These are phyloP conservation scores for Drosophila ohnishii DNA, from an alignment of 1,140 invertebrate species.

Conservation along the genomic window DNA sequence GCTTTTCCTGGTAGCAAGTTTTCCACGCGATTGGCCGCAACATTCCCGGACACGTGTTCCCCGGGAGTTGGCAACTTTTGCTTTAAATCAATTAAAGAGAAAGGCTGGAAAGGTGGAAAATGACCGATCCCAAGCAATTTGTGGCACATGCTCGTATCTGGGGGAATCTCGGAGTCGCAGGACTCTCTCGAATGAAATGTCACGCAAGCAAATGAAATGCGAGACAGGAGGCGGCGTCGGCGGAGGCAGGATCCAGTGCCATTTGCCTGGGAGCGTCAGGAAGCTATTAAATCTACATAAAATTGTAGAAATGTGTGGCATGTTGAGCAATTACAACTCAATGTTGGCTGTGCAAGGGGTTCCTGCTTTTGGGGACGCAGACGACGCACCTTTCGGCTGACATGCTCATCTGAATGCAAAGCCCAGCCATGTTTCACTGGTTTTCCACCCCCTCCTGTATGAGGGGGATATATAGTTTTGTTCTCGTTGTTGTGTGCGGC, in stretches of 20 bases:
- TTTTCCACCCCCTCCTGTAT: neutral
- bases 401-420: constrained; percentile 78
- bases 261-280: constrained; percentile 54
- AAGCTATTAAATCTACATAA: constrained; percentile 82
- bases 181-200: constrained; percentile 72
- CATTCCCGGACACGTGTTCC: constrained; percentile 39
- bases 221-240: constrained; percentile 46
- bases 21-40: constrained; percentile 55
- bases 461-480: constrained; percentile 42
- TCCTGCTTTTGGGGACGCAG: neutral
- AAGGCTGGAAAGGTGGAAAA: constrained; percentile 8
- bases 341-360: constrained; percentile 21
- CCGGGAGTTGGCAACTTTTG: constrained; percentile 23
- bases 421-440: constrained; percentile 48
- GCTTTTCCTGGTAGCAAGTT: constrained; percentile 39
- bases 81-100: constrained; percentile 53
- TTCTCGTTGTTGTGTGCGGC: constrained; percentile 49
- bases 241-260: constrained; percentile 13
- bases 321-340: constrained; percentile 78
- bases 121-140: constrained; percentile 41
- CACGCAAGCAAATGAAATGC: constrained; percentile 75
- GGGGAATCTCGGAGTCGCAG: constrained; percentile 51
- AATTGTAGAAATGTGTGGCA: constrained; percentile 77
- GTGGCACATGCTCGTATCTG: constrained; percentile 35
- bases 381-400: constrained; percentile 72